Evolutionary conservation across 2,888 invertebrate genomes (phyloP).

Genomic region (Rhagonycha fulva): DNA sequence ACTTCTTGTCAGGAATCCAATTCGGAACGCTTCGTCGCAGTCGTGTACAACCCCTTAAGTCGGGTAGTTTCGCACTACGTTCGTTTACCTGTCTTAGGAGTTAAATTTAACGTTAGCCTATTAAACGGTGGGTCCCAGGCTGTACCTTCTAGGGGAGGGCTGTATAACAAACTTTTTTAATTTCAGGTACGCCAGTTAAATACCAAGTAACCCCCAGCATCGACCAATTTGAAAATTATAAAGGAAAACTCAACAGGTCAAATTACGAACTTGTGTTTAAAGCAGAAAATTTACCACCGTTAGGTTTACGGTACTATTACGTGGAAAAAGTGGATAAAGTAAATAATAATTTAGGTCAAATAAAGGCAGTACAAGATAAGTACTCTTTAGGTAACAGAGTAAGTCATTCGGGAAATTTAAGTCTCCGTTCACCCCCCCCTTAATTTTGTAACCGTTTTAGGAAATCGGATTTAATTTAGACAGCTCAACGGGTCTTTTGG

Average conservation of each 20-base stretch:
- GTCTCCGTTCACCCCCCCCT: no score
- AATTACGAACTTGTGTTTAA: slow-evolving; percentile 70
- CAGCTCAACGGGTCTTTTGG: slow-evolving; percentile 59
- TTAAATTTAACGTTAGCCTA: slow-evolving; percentile 56
- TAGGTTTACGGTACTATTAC: slow-evolving; percentile 69
- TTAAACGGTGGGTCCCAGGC: slow-evolving; percentile 24
- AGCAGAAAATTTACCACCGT: slow-evolving; percentile 65
- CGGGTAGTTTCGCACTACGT: slow-evolving; percentile 63
- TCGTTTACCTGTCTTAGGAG: slow-evolving; percentile 64
- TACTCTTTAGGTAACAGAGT: slow-evolving; percentile 36
- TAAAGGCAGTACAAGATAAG: slow-evolving; percentile 9
- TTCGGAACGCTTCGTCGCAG: slow-evolving; percentile 57
- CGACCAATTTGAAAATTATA: slow-evolving; percentile 27
- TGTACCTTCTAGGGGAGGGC: neutral
- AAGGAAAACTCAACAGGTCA: slow-evolving; percentile 21
- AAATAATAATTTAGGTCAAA: neutral
- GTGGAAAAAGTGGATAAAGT: slow-evolving; percentile 43
- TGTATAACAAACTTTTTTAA: no score
- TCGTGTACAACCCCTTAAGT: slow-evolving; percentile 71
- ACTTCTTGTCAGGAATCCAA: slow-evolving; percentile 63
- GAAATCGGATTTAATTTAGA: slow-evolving; percentile 57
- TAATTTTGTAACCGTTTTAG: slow-evolving; percentile 21
- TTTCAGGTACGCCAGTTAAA: slow-evolving; percentile 52
- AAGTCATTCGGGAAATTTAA: slow-evolving; percentile 16
- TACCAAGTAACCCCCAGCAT: slow-evolving; percentile 35